Evolutionary conservation across 1,140 invertebrate genomes (phyloP).

Genomic region (Himalopsyche phryganea): DNA sequence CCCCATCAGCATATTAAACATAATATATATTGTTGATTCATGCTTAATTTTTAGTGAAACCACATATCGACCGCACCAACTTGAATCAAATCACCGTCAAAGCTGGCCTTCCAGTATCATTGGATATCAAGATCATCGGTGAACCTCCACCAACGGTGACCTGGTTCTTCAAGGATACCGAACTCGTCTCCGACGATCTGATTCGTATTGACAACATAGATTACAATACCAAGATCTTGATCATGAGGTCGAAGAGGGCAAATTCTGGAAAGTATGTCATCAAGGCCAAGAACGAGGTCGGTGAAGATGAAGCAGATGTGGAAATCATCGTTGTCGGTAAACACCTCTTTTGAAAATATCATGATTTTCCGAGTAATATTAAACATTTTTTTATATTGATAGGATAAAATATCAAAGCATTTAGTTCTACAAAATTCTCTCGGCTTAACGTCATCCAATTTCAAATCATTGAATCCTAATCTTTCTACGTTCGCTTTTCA

Average conservation of each 20-base stretch:
- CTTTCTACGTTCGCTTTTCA: conserved; percentile 28
- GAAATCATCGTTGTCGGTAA: conserved; percentile 79
- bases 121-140: conserved; percentile 90
- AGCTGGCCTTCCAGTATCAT: conserved; percentile 83
- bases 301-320: conserved; percentile 89
- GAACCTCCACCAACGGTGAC: conserved; percentile 89
- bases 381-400: conserved; percentile 29
- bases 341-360: conserved; percentile 22
- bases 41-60: conserved; percentile 83
- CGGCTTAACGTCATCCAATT: no score
- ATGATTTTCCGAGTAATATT: neutral
- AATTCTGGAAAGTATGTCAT: conserved; percentile 92
- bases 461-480: no score
- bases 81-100: conserved; percentile 81
- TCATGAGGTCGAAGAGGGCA: conserved; percentile 73
- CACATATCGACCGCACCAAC: conserved; percentile 88
- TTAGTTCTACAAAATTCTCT: no score
- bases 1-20: conserved; percentile 28
- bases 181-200: conserved; percentile 63
- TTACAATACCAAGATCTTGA: conserved; percentile 87
- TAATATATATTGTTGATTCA: no score
- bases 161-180: conserved; percentile 83
- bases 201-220: conserved; percentile 81
- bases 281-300: conserved; percentile 88
- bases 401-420: no score